Conservation (phyloP, 2,888 invertebrate genomes). For the Nemoura dubitans region DNA sequence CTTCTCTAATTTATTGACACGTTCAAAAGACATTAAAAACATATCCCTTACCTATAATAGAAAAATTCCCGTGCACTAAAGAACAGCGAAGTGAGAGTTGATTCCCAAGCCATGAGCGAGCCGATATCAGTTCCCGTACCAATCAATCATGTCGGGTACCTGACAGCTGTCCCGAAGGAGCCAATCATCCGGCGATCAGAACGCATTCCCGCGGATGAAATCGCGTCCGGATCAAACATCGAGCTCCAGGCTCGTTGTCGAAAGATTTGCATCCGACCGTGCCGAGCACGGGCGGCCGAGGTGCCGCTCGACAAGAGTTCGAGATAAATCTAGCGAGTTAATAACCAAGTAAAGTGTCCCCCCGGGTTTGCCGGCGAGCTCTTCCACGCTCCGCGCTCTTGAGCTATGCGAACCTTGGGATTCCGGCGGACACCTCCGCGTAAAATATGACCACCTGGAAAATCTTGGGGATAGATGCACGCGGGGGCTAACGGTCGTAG, state of each 20-base stretch:
- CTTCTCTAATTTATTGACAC: no score
- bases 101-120: no score
- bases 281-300: no score
- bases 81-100: neutral
- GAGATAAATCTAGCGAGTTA: slow-evolving; percentile 31
- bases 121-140: neutral
- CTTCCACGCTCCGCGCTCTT: no score
- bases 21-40: no score
- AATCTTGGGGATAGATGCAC: neutral
- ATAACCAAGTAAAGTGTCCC: slow-evolving; percentile 33
- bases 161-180: neutral
- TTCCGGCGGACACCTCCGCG: slow-evolving; percentile 9
- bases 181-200: neutral
- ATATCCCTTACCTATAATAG: neutral
- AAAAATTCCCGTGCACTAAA: neutral
- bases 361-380: neutral
- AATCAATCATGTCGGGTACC: neutral
- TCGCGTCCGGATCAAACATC: neutral
- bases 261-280: neutral
- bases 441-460: slow-evolving; percentile 19
- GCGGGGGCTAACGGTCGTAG: neutral
- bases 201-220: no score
- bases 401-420: neutral
- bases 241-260: neutral
- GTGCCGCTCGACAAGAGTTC: neutral